phyloP scores from a whole-genome alignment of 2,113 vertebrate genomes.

The Macaca fascicularis region T2T-MFA8v1.1 NC_088381.1:58322501-58323000 shows the following conservation, averaged over 20 bases:
- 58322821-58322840: background rate
- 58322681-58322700: conserved; percentile 42
- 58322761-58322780: background rate
- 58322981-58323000: background rate
- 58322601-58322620: background rate
- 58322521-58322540: rapidly evolving
- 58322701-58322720: conserved; percentile 55
- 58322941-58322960: conserved; percentile 54
- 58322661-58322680: background rate
- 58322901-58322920: conserved; percentile 62
- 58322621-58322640: background rate
- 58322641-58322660: too few relatives aligned
- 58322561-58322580: rapidly evolving
- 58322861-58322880: conserved; percentile 60
- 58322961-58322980: background rate
- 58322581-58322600: background rate
- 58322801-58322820: background rate
- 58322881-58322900: background rate
- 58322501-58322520: background rate
- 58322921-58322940: background rate
- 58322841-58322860: background rate
- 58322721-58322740: conserved; percentile 63
- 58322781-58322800: background rate
- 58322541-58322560: background rate
- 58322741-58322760: background rate